Evolutionary conservation across 2,888 invertebrate genomes (phyloP), one percentile per base, ranked within the genome.

Genomic region (Pyrocoelia pectoralis): DNA sequence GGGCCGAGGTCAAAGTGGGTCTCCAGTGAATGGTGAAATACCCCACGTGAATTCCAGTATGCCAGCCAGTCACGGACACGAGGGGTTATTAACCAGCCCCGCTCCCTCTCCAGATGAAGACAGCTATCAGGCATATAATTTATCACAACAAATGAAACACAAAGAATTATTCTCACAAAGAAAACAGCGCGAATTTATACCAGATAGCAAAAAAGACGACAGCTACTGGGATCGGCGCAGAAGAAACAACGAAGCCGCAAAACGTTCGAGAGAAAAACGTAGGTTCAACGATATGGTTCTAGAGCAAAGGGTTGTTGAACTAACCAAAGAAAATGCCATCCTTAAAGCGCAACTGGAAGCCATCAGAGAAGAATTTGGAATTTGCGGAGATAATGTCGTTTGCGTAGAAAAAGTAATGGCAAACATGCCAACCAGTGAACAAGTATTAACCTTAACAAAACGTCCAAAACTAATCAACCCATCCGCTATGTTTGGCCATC

Each of bases 171-270:
- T 94, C 81, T 92, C 93, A 1, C 93, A 94, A 76, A 88, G 97
- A 74, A 97, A 97, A 79, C 97, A 97, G 78, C 86, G 98, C 10
- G 97, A 97, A 80, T 97, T 98, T 82, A 97, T 97, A 68, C 97
- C 97, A 0, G 97, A 97, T 79, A 94, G 89, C 82, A 96, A 96
- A 80, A 98, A 98, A 80, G 97, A 98, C 77, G 95, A 97, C 75
- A 94, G 93, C 76, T 98, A 98, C 82, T 98, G 98, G 98, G 97
- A 97, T 81, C 89, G 97, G 60, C 87, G 98, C n/a, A 33, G 33
- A 33, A 88, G 97, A 63, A 98, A 98, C 83, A 98, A 98, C 82
- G 97, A 97, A 81, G 98, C 98, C 0, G 98, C 98, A 60, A 96
- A 98, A 79, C 85, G 97, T 46, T 97, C 97, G 4, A 88, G 97